Percentiles rank a stretch among this genome's conserved stretches.
Evolutionary conservation across 2,113 vertebrate genomes (phyloP).

Genomic region (Anolis sagrei): DNA sequence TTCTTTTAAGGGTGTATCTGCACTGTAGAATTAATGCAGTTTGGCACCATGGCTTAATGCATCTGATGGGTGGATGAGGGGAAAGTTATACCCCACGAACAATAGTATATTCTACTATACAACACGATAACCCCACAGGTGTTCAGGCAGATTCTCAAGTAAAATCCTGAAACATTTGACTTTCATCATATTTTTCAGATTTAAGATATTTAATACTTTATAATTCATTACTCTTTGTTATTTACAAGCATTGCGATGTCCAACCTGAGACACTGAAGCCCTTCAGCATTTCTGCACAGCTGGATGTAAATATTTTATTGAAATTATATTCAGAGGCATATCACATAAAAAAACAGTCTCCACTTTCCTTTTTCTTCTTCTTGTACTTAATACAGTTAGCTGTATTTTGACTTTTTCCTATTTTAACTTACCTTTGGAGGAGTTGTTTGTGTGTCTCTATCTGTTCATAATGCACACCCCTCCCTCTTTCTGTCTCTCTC

Average conservation of each 20-base stretch:
- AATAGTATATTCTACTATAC: not conserved
- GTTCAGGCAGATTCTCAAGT: not conserved
- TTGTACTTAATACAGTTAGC: slow-evolving; percentile 8
- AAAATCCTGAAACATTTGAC: not conserved
- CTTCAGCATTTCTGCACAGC: not conserved
- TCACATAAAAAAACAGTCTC: slow-evolving; percentile 52
- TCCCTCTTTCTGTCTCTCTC: too few relatives aligned
- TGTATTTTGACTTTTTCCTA: slow-evolving; percentile 16
- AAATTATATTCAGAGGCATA: slow-evolving; percentile 28
- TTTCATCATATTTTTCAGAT: slow-evolving; percentile 26
- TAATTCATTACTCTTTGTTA: slow-evolving; percentile 16
- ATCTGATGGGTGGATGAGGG: too few relatives aligned
- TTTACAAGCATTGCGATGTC: slow-evolving; percentile 14
- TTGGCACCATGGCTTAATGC: too few relatives aligned
- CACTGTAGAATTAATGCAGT: too few relatives aligned
- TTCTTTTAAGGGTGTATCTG: too few relatives aligned
- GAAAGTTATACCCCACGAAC: too few relatives aligned
- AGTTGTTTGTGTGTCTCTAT: not conserved
- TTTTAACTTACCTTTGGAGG: slow-evolving; percentile 45
- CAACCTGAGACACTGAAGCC: not conserved
- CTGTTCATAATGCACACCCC: too few relatives aligned
- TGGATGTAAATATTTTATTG: not conserved
- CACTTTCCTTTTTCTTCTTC: slow-evolving; percentile 32
- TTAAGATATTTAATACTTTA: slow-evolving; percentile 42
- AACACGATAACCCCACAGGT: not conserved